Conservation (phyloP, 2,888 invertebrate genomes). For the Allolobophora icterica region DNA sequence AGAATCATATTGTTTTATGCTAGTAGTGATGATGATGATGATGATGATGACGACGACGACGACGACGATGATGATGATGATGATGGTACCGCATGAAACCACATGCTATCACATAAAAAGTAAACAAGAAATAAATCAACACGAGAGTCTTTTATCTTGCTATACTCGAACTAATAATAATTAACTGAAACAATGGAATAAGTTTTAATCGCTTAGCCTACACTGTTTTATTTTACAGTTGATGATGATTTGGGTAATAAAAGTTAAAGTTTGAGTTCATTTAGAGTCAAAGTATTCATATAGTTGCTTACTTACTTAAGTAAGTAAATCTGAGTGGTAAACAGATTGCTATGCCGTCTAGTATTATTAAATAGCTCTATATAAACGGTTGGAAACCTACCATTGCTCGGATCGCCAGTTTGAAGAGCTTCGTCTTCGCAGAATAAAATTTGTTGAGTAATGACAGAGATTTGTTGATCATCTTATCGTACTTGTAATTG, state of each 20-base stretch:
- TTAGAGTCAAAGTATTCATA: too few relatives aligned
- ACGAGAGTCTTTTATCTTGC: too few relatives aligned
- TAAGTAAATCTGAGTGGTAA: too few relatives aligned
- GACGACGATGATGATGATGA: conserved; percentile 33
- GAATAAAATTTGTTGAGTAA: conserved; percentile 65
- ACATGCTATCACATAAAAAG: too few relatives aligned
- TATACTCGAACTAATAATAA: too few relatives aligned
- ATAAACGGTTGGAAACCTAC: conserved; percentile 22
- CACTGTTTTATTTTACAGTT: too few relatives aligned
- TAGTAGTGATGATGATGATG: conserved; percentile 35
- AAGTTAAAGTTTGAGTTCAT: too few relatives aligned
- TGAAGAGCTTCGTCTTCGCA: conserved; percentile 64
- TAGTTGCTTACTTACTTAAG: too few relatives aligned
- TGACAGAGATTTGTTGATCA: conserved; percentile 63
- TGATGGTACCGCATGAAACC: not conserved
- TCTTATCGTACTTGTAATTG: conserved; percentile 63
- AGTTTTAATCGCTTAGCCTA: too few relatives aligned
- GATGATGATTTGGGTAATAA: too few relatives aligned
- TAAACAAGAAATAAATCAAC: too few relatives aligned
- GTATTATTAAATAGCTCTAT: not conserved
- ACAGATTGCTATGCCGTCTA: not conserved
- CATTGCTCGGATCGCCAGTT: conserved; percentile 58
- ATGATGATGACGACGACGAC: conserved; percentile 33
- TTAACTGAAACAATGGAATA: too few relatives aligned
- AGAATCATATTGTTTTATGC: not conserved